Base-by-base conservation (phyloP, 2,888 invertebrate genomes). In the Plagodis dolabraria region DNA sequence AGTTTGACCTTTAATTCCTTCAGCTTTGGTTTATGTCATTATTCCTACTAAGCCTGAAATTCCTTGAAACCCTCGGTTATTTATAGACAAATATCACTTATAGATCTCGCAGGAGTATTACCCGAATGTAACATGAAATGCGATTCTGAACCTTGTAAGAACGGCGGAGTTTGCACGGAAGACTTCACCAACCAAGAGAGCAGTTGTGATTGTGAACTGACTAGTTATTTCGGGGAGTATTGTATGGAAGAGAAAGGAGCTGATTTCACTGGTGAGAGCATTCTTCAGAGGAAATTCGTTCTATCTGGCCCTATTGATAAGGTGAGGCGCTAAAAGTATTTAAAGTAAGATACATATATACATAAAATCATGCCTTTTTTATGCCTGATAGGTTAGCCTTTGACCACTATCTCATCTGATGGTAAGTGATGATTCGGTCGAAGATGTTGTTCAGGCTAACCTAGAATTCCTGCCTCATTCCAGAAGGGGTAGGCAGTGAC, bases 191-290 rank as follows among this genome's bases (percentile, higher is more conserved):
- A 96, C 64, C 97, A 97, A 73, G 96, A 96, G 67, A 97, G 97
- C 69, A 96, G 96, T 8, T 98, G 98, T 77, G 96, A 98, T 69
- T 98, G 98, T 71, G 97, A 97, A 72, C 94, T 96, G 63, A 98
- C 98, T 0, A 98, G 98, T 58, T 98, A 98, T 80, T 96, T 97
- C 69, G 98, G 98, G 10, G 97, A 97, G 72, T 95, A 95, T 74
- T 98, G 98, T 77, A 95, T 96, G 69, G 97, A 97, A 86, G 97
- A 98, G 81, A 97, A 97, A 79, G 98, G 97, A 0, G 98, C 97
- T 0, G 97, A 97, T 75, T 98, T 98, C 71, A 96, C 96, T 69
- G 98, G 98, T 0, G 97, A 97, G 77, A 97, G 97, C 12, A 96
- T 96, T 63, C 84, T 98, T 43, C 96, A 96, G 76, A 93, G 97